phyloP scores from a whole-genome alignment of 2,888 invertebrate species.

The Metellina segmentata region DNA sequence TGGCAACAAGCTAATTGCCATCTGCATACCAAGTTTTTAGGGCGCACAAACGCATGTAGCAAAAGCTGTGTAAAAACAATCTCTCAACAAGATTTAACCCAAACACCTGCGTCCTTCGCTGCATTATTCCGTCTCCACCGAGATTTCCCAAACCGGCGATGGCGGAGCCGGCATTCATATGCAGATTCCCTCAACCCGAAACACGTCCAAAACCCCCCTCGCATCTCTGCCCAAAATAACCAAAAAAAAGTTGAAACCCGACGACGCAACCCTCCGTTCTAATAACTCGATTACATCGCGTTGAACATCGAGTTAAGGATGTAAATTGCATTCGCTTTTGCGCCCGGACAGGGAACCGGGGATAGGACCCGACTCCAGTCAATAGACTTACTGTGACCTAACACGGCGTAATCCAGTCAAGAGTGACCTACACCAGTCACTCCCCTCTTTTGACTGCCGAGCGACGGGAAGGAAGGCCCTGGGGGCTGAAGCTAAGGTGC shows the following conservation, averaged over 20 bases:
- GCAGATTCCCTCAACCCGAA: conserved; percentile 39
- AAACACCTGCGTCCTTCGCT: too few species aligned
- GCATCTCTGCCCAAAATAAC: conserved; percentile 21
- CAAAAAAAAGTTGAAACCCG: conserved; percentile 50
- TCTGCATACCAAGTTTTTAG: too few species aligned
- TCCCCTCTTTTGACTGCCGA: conserved; percentile 57
- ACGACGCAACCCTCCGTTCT: conserved; percentile 42
- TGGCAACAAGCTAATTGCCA: too few species aligned
- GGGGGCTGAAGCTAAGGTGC: conserved; percentile 67
- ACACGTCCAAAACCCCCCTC: not conserved
- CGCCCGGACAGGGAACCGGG: not conserved
- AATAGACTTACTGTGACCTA: conserved; percentile 60
- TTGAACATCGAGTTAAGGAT: conserved; percentile 73
- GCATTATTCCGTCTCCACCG: too few species aligned
- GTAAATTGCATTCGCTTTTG: conserved; percentile 65
- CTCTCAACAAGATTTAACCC: too few species aligned
- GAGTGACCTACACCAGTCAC: conserved; percentile 73
- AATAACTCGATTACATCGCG: conserved; percentile 68
- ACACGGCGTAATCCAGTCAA: conserved; percentile 74
- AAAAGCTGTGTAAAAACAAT: too few species aligned
- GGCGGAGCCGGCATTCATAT: conserved; percentile 41
- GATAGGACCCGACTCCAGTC: not conserved
- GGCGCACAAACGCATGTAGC: too few species aligned
- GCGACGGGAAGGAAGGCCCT: conserved; percentile 8
- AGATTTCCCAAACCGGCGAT: not conserved